Conservation (phyloP, 2,888 invertebrate genomes). For the Hemaris fuciformis region DNA sequence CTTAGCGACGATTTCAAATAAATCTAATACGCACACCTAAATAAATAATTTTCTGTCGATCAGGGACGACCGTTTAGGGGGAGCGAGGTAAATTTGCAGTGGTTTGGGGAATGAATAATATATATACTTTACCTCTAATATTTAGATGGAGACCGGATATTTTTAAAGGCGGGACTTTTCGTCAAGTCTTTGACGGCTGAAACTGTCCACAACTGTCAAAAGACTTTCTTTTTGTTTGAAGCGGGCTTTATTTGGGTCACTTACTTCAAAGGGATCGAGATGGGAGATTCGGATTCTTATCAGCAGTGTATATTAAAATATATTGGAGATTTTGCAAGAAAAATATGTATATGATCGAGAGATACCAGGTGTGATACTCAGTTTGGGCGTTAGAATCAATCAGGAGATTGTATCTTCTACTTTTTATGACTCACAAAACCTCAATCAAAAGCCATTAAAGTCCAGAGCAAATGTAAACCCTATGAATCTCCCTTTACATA, state of each 20-base stretch:
- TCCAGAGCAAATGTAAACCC: too few relatives aligned
- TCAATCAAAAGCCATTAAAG: too few relatives aligned
- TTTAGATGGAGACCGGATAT: conserved; percentile 20
- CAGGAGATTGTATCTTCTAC: too few relatives aligned
- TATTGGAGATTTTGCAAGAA: too few relatives aligned
- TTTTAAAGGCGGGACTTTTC: neutral
- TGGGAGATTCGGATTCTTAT: neutral
- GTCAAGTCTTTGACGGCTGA: neutral
- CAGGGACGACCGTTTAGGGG: conserved; percentile 27
- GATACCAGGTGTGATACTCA: too few relatives aligned
- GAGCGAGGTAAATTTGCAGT: conserved; percentile 22
- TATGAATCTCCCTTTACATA: neutral
- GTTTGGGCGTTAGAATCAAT: too few relatives aligned
- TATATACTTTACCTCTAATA: conserved; percentile 28
- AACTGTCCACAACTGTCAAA: neutral
- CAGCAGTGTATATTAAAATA: too few relatives aligned
- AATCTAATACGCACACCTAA: conserved; percentile 22
- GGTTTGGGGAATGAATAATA: conserved; percentile 33
- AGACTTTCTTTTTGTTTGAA: neutral
- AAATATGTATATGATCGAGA: too few relatives aligned
- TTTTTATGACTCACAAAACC: too few relatives aligned
- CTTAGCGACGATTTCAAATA: conserved; percentile 21
- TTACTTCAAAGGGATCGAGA: neutral
- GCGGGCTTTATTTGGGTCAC: too few relatives aligned
- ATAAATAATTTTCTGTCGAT: conserved; percentile 23